phyloP scores from a whole-genome alignment of 2,113 vertebrate species.

The Pygoscelis antarcticus region DNA sequence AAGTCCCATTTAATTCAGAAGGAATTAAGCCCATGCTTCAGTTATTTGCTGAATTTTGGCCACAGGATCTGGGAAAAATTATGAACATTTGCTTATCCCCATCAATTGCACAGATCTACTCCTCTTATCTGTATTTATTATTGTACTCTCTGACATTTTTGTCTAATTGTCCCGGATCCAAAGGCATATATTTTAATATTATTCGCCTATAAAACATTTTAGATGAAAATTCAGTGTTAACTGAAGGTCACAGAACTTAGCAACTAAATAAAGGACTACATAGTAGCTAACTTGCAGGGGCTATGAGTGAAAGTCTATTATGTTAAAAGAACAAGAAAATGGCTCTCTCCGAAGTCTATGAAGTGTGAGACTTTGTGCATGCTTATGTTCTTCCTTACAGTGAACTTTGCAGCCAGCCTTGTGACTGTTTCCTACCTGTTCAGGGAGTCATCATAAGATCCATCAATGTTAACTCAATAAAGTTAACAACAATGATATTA shows the following conservation, averaged over 20 bases:
- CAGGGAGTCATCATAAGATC: neutral
- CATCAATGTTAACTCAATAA: neutral
- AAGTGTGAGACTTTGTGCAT: neutral
- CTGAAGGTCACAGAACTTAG: neutral
- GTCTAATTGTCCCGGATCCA: neutral
- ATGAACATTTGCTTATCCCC: neutral
- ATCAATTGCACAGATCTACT: neutral
- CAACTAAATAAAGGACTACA: neutral
- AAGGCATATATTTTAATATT: neutral
- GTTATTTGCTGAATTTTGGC: neutral
- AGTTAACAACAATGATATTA: neutral
- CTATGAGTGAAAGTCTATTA: neutral
- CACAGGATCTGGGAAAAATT: neutral
- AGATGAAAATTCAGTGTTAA: neutral
- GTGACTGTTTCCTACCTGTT: neutral
- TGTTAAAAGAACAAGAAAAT: neutral
- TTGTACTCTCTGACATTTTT: neutral
- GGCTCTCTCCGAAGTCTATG: accelerated
- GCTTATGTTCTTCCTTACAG: neutral
- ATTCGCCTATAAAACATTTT: neutral
- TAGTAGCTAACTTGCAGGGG: neutral
- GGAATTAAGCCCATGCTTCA: neutral
- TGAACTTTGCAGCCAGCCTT: neutral
- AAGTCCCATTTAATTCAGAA: neutral
- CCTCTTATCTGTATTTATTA: neutral